These are phyloP conservation scores for Polydrusus cervinus DNA, from an alignment of 2,888 invertebrate genomes.

Conservation along the genomic window DNA sequence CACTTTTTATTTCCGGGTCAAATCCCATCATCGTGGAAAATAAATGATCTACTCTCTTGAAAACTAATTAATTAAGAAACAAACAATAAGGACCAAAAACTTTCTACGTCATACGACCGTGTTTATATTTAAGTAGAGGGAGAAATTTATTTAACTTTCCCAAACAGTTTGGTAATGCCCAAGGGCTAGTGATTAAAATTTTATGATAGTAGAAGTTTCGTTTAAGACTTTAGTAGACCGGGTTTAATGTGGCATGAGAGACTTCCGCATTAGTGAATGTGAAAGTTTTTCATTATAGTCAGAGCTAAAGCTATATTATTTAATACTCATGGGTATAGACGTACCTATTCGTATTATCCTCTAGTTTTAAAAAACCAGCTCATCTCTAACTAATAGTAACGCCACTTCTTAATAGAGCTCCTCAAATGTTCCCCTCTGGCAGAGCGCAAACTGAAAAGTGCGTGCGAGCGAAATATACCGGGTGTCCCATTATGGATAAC, in stretches of 20 bases:
- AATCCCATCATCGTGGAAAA: too few relatives aligned
- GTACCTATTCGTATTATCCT: too few relatives aligned
- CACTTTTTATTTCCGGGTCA: too few relatives aligned
- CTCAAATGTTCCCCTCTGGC: too few relatives aligned
- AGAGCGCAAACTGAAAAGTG: too few relatives aligned
- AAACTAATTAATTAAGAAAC: slow-evolving; percentile 9
- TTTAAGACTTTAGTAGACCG: background rate
- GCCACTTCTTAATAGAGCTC: too few relatives aligned
- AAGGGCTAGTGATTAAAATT: background rate
- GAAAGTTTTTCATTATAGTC: background rate
- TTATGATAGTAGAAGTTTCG: background rate
- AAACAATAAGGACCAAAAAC: background rate
- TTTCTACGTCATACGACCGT: background rate
- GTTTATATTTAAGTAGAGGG: slow-evolving; percentile 1
- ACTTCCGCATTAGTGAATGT: background rate
- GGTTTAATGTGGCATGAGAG: background rate
- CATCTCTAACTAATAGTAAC: too few relatives aligned
- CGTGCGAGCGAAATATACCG: too few relatives aligned
- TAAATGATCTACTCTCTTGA: background rate
- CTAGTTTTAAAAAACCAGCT: too few relatives aligned
- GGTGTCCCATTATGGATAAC: too few relatives aligned
- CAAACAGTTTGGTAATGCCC: background rate
- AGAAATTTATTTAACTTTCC: background rate
- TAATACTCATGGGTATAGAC: too few relatives aligned
- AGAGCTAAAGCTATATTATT: too few relatives aligned